Conservation (phyloP, 2,888 invertebrate species). For the Pogonocherus hispidulus region DNA sequence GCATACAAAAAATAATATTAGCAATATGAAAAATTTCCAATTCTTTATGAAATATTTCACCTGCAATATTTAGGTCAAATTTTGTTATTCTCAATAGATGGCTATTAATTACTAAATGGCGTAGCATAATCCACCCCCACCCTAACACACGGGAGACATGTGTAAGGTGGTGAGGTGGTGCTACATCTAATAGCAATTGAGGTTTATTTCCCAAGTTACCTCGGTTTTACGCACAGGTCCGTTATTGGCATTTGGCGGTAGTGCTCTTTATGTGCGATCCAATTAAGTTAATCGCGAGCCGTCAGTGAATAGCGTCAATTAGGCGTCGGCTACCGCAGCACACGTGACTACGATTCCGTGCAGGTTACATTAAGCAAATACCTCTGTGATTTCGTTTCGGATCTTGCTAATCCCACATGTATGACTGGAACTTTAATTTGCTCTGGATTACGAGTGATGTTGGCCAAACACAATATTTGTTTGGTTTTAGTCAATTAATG, state of each 20-base stretch:
- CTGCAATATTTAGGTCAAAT: too few species aligned
- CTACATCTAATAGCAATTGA: not conserved
- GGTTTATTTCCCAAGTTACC: constrained; percentile 26
- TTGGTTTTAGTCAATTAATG: not conserved
- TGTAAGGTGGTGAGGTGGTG: not conserved
- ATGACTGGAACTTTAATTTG: constrained; percentile 14
- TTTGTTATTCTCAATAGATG: too few species aligned
- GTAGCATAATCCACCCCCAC: too few species aligned
- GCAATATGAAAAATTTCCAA: too few species aligned
- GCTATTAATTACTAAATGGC: too few species aligned
- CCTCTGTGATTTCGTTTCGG: constrained; percentile 14
- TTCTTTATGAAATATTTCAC: too few species aligned
- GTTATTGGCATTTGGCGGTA: constrained; percentile 63
- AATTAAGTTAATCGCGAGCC: constrained; percentile 67
- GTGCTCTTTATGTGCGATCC: constrained; percentile 64
- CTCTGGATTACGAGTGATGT: constrained; percentile 1
- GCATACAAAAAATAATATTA: too few species aligned
- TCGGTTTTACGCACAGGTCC: constrained; percentile 57
- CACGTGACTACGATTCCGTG: constrained; percentile 18
- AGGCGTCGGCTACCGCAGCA: constrained; percentile 58
- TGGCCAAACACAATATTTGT: not conserved
- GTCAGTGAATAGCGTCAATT: constrained; percentile 67
- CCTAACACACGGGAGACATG: too few species aligned
- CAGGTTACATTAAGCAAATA: constrained; percentile 30
- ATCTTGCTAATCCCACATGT: constrained; percentile 9